Base-by-base conservation (phyloP, 2,888 invertebrate species). In the Lysandra coridon region DNA sequence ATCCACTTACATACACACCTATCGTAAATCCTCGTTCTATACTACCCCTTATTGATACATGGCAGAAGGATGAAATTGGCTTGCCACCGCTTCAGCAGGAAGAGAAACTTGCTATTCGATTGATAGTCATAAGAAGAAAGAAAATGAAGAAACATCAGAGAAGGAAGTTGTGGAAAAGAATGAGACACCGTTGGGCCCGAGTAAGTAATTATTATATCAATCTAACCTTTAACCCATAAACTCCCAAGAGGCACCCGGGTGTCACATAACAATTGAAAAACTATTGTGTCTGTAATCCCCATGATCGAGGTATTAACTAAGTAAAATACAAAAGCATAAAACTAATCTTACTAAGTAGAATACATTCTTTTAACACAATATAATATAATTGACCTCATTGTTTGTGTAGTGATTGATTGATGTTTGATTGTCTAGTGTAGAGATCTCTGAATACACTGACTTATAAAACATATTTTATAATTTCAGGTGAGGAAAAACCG, bases 131-230 rank as follows among this genome's bases (percentile, higher is more conserved):
- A 60, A 95, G 98, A 78, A 94, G 96, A 78, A 96, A 96, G 79
- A 98, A 98, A 91, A 98, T 98, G 97, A 98, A 97, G 89, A 98
- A 97, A 84, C 98, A 98, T 86, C 97, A 98, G 88, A 92, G 97
- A 75, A 96, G 92, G 88, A 98, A 98, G 90, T 91, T 98, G 79
- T 95, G 97, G 82, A 98, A 97, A 87, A 96, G 95, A 85, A 97
- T 98, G 97, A 96, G 96, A 85, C 96, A 96, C 88, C 95, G 96
- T 81, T 97, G 97, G 96, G 96, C 96, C 1, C 97, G 97, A 90
- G 95, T 95, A 82, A 90, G 88, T 82, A 80, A 49, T 44, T 44
- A 44, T 10, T 44, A 7, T 44, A 7, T 0, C 10, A 44, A 44
- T 10, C 7, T 44, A 44, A 44, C 7, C 44, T 44, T 5, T 40